phyloP scores from a whole-genome alignment of 2,797 vertebrate genomes.

The Neopelma chrysocephalum region DNA sequence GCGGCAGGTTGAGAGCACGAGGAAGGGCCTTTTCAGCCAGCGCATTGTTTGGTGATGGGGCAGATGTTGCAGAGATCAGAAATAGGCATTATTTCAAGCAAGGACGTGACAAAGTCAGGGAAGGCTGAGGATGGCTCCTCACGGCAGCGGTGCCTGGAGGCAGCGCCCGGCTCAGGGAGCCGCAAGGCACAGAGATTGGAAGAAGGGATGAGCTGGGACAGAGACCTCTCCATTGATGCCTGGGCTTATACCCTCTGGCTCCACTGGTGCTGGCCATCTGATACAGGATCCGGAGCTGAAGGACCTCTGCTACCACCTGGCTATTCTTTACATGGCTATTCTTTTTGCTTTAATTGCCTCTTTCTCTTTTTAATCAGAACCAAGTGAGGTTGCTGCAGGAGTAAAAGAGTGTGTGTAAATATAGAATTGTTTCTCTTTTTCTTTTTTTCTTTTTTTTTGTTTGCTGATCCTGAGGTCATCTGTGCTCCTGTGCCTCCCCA shows the following conservation, averaged over 20 bases:
- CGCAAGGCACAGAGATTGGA: accelerated
- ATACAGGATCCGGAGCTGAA: not conserved
- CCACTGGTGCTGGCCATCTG: not conserved
- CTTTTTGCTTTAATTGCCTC: not conserved
- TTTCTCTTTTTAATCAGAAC: not conserved
- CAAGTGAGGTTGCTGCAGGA: not conserved
- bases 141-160: not conserved
- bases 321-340: not conserved
- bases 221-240: not conserved
- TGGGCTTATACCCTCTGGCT: not conserved
- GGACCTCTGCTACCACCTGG: not conserved
- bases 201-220: not conserved
- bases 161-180: accelerated
- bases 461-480: not conserved
- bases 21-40: not conserved
- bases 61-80: not conserved
- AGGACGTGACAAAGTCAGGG: not conserved
- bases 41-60: not conserved
- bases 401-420: not conserved
- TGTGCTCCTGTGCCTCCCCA: not conserved
- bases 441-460: not conserved
- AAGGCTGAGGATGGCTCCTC: not conserved
- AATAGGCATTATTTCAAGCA: not conserved
- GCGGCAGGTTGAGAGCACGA: not conserved
- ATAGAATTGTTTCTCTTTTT: not conserved